Percentiles rank a stretch among this genome's conserved stretches.
These are phyloP conservation scores for Chloropsis hardwickii DNA, from an alignment of 2,113 vertebrate species.

Conservation along the genomic window DNA sequence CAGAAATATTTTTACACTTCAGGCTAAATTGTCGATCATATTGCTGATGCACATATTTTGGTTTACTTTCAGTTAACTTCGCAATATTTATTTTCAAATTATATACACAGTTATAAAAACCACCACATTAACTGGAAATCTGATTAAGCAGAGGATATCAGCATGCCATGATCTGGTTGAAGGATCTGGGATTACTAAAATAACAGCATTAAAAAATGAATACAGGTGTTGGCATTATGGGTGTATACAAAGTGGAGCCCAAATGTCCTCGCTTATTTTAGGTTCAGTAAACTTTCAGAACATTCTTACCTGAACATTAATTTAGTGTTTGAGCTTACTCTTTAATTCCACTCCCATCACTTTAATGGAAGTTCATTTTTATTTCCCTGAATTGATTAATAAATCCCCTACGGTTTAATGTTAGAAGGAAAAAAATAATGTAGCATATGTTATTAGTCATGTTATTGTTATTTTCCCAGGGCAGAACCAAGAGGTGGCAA, in stretches of 20 bases:
- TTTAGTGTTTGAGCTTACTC: background rate
- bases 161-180: background rate
- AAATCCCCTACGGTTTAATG: fast-evolving
- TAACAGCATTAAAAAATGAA: background rate
- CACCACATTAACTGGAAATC: background rate
- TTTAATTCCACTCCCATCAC: background rate
- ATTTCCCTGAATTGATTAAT: background rate
- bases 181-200: background rate
- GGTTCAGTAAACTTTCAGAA: background rate
- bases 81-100: background rate
- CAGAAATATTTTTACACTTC: background rate
- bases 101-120: background rate
- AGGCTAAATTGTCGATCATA: background rate
- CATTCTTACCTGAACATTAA: background rate
- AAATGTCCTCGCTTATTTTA: background rate
- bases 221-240: background rate
- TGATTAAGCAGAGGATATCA: background rate
- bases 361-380: background rate
- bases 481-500: background rate
- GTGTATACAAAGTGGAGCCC: fast-evolving
- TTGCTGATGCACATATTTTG: background rate
- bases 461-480: background rate
- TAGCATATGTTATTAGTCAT: background rate
- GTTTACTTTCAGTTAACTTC: background rate
- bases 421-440: background rate